Evolutionary conservation across 1,140 invertebrate species (phyloP).

Genomic region (Saxidomus purpurata): DNA sequence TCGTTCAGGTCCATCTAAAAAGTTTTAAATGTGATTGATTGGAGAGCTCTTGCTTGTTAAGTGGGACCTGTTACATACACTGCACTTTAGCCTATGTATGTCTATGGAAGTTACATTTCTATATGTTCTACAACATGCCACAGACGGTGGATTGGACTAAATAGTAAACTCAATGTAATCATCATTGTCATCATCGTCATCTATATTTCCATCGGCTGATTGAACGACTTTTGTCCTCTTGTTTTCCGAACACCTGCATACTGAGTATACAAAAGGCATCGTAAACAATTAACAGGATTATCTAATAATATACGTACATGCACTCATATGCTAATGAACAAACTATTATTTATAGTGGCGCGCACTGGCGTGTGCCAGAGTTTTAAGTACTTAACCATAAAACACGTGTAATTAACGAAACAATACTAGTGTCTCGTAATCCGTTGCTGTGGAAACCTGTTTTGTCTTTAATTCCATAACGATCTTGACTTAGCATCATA

Average conservation of each 20-base stretch:
- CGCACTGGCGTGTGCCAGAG: not conserved
- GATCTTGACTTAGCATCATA: not conserved
- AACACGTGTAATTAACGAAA: not conserved
- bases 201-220: not conserved
- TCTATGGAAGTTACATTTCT: too few relatives aligned
- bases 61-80: too few relatives aligned
- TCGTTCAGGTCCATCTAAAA: too few relatives aligned
- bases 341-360: not conserved
- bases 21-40: too few relatives aligned
- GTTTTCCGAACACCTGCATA: not conserved
- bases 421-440: not conserved
- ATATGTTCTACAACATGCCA: too few relatives aligned
- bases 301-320: not conserved
- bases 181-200: too few relatives aligned
- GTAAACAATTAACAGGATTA: too few relatives aligned
- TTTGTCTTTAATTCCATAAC: not conserved
- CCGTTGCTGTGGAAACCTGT: not conserved
- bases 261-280: not conserved
- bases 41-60: too few relatives aligned
- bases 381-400: not conserved
- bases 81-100: too few relatives aligned
- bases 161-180: too few relatives aligned
- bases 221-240: not conserved
- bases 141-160: too few relatives aligned
- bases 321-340: not conserved